Evolutionary conservation across 2,888 invertebrate genomes (phyloP), one percentile per base, ranked within the genome.

Genomic region (Heliothis peltigera): DNA sequence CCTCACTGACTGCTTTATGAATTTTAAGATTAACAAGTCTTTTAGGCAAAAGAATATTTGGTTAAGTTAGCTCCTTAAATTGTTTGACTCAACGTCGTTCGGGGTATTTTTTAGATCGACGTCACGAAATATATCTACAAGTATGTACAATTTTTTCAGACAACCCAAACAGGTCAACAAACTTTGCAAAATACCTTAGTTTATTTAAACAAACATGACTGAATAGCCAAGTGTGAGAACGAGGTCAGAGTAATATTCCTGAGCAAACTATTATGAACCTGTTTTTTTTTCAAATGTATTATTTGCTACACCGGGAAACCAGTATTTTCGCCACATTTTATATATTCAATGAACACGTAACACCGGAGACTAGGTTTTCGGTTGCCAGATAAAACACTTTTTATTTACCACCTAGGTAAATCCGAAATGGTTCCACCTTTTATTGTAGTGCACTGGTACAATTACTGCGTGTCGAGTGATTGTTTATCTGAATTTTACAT

Each of bases 151-250:
- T 58, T 47, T 51, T 58, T 59, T 69, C 39, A 48, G 32, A 39
- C 22, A 43, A 8, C 19, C 28, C 22, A 35, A 65, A 67, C 56
- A 77, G 75, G 68, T 61, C 65, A 68, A 61, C 39, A 64, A 32
- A 63, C 75, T 32, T 58, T 25, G 61, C 35, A 56, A n/a, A n/a
- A 44, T 57, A 73, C 79, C 76, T 76, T 79, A 60, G 73, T 76
- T 73, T 67, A 15, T 49, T 70, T 65, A 63, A 76, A 62, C 79
- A 73, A 76, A 70, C 62, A 62, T 48, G 35, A 22, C 46, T 17
- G 42, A 54, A 48, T 49, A 46, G 62, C 53, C 17, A 64, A 68
- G 64, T 76, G 64, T 63, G 62, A 42, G 76, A 74, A 76, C 62
- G 63, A 54, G 77, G 79, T 64, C 70, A 65, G 28, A 70, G 59